These are phyloP conservation scores for Caenorhabditis latens DNA, from an alignment of 1,140 invertebrate genomes.

Conservation along the genomic window DNA sequence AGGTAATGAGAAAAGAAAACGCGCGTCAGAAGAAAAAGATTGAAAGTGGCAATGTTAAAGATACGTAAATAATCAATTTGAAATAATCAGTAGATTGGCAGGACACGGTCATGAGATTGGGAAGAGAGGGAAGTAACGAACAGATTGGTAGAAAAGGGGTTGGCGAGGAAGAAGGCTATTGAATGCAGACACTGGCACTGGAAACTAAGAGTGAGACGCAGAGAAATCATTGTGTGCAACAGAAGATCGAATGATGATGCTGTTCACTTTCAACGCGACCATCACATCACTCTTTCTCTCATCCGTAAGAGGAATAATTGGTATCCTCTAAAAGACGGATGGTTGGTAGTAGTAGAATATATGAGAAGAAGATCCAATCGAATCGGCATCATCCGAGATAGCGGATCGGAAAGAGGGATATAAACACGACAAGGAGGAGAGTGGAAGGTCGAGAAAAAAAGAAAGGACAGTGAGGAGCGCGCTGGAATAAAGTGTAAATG, in stretches of 20 bases:
- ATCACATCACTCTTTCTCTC: neutral
- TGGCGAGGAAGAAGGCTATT: constrained; percentile 8
- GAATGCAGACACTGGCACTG: constrained; percentile 19
- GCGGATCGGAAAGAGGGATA: neutral
- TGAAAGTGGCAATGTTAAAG: neutral
- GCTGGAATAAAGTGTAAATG: neutral
- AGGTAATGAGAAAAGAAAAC: neutral
- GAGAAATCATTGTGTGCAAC: constrained; percentile 43
- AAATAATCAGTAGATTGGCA: constrained; percentile 46
- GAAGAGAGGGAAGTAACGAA: constrained; percentile 22
- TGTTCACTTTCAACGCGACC: neutral
- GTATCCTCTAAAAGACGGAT: neutral
- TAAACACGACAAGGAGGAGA: neutral
- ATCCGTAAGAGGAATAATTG: constrained; percentile 2
- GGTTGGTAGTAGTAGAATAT: neutral
- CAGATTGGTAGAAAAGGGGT: neutral
- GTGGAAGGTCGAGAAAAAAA: neutral
- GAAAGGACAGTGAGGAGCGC: neutral
- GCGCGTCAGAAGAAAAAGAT: neutral
- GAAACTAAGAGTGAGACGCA: constrained; percentile 31
- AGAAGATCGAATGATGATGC: constrained; percentile 38
- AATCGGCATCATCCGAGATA: constrained; percentile 22
- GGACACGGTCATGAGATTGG: constrained; percentile 22
- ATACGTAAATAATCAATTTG: constrained; percentile 27
- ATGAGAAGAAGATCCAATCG: constrained; percentile 19